Evolutionary conservation across 1,140 invertebrate species (phyloP).

Genomic region (Drosophila nasuta): DNA sequence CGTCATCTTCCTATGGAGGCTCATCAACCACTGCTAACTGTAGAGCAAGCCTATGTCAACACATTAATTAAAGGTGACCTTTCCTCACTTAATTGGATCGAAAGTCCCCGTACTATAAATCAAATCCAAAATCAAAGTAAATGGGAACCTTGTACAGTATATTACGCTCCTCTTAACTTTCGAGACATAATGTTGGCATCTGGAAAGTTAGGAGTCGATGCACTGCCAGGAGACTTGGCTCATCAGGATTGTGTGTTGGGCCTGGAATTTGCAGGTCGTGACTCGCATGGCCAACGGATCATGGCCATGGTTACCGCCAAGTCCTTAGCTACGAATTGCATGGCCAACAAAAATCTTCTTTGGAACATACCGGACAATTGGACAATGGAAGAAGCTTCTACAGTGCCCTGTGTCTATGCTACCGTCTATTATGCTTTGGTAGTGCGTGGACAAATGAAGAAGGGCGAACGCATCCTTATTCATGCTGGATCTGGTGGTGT

Average conservation of each 20-base stretch:
- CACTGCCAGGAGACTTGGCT: constrained; percentile 93
- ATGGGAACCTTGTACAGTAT: constrained; percentile 92
- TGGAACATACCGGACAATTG: constrained; percentile 96
- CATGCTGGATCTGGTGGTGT: constrained; percentile 98
- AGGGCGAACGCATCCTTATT: constrained; percentile 95
- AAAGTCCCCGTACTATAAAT: constrained; percentile 88
- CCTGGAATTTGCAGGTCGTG: constrained; percentile 95
- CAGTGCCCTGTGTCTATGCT: constrained; percentile 96
- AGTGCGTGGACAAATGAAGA: constrained; percentile 93
- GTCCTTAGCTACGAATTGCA: constrained; percentile 94
- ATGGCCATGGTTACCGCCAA: constrained; percentile 97
- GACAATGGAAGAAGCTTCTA: constrained; percentile 95
- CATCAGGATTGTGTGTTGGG: constrained; percentile 97
- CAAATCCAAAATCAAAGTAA: constrained; percentile 13
- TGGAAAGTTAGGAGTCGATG: constrained; percentile 97
- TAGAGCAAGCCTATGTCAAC: constrained; percentile 97
- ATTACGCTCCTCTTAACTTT: constrained; percentile 98
- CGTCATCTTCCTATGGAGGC: constrained; percentile 90
- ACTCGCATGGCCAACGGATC: constrained; percentile 91
- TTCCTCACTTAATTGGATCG: constrained; percentile 96
- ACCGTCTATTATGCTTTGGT: constrained; percentile 96
- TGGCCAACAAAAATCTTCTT: constrained; percentile 93
- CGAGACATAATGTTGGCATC: constrained; percentile 98
- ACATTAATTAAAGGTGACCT: constrained; percentile 94
- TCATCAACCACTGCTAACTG: constrained; percentile 87